Evolutionary conservation across 2,888 invertebrate species (phyloP), one percentile per base, ranked within the genome.

Genomic region (Synanthedon formicaeformis): DNA sequence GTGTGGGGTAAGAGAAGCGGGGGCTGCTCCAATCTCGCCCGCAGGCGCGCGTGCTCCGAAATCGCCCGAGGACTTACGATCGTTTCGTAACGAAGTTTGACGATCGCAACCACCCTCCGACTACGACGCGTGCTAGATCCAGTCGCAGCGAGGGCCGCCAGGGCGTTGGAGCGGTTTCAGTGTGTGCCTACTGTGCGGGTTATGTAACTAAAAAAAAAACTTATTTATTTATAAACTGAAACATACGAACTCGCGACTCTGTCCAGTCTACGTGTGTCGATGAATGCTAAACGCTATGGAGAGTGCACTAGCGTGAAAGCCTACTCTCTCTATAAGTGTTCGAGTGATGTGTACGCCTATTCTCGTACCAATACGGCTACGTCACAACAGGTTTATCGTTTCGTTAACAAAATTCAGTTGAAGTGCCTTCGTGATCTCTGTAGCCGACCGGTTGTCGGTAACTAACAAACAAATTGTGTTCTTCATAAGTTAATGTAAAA

Each of bases 21-120:
- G 75, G 73, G 78, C 80, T 79, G 62, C 57, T 54, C 48, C 55
- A 51, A 41, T 16, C 77, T 76, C 76, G 78, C 82, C 85, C 81
- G 78, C 81, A 80, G 78, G 81, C 85, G 84, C 84, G 84, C 79
- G 76, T 75, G 82, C 80, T 78, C 83, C 83, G 84, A 84, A 60
- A 70, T 61, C 75, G 78, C 75, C 83, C 86, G 86, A 86, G 79
- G 77, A 77, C 71, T 68, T 64, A 76, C 84, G 85, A 84, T 82
- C 84, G 85, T 83, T 83, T 73, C 78, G 71, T 81, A 83, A 81
- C 86, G 86, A 84, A 83, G 83, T 82, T 81, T 73, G 81, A 77
- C 84, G 82, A 83, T 78, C 77, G 75, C 80, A 66, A 74, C 79
- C 81, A 73, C 80, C 85, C 83, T 76, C 75, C 77, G 79, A 71